Base-by-base conservation (phyloP, 2,113 vertebrate genomes). In the Engystomops pustulosus region DNA sequence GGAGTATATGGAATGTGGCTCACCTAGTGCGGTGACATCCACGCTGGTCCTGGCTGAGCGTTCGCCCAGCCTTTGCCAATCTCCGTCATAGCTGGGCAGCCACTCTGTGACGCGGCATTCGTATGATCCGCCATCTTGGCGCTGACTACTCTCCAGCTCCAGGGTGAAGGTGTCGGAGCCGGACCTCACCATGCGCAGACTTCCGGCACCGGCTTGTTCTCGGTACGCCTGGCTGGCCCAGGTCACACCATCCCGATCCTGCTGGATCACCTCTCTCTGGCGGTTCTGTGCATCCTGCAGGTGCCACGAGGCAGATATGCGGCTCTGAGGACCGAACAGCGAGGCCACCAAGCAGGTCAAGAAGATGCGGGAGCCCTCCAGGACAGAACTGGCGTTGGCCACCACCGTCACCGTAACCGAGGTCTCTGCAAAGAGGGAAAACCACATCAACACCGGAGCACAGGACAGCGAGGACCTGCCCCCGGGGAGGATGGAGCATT, bases 71-170 rank as follows among this genome's bases (percentile, higher is more conserved):
- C 94, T 91, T 91, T 96, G 95, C 98, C 97, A 99, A 87, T 92
- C 93, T 67, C 94, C 92, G 34, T 96, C 94, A 38, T 91, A 89
- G 0, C 92, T 94, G 81, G 92, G 93, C 0, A 93, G 91, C 97
- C 97, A 99, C 86, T 98, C 96, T 0, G 94, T 95, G 85, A 94
- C 95, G 0, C 90, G 93, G 88, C 98, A 99, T 49, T 89, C 91
- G n/a, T 99, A 99, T 88, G 95, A 94, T 38, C 97, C 97, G 83
- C 96, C 95, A 0, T 99, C 98, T 0, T 91, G 93, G 20, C 96
- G 95, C 87, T 96, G 77, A 83, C 95, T 95, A 81, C 96, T 95
- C 90, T 97, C 96, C 87, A 99, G 87, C 84, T 94, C 93, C 87
- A 99, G 90, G 49, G 91, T 93, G 88, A 96, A 98, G 0, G 92